A percentile compares a stretch with the other conserved stretches of the same genome.
phyloP scores from a whole-genome alignment of 2,888 invertebrate species.

The Nomada hirtipes region DNA sequence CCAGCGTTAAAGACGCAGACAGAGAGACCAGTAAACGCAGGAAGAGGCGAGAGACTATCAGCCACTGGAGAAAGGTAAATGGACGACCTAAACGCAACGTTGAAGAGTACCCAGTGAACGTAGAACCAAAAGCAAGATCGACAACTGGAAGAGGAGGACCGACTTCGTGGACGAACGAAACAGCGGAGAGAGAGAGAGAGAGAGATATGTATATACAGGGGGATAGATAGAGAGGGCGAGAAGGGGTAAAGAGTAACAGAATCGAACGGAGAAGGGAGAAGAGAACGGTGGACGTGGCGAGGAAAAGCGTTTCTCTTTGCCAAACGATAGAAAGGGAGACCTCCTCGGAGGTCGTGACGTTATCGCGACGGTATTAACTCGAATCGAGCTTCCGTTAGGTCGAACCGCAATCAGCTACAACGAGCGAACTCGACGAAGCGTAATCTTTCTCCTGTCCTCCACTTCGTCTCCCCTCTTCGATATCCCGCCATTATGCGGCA shows the following conservation, averaged over 20 bases:
- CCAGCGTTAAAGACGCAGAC: constrained; percentile 2
- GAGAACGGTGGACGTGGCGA: not conserved
- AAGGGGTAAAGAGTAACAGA: constrained; percentile 24
- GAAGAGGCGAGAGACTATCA: not conserved
- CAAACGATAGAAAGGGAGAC: constrained; percentile 30
- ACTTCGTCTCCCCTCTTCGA: constrained; percentile 31
- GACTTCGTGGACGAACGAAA: not conserved
- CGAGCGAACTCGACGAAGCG: constrained; percentile 67
- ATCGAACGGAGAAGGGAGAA: constrained; percentile 11
- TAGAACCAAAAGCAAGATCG: constrained; percentile 15
- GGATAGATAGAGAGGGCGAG: not conserved
- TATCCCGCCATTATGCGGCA: constrained; percentile 61
- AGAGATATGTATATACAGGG: not conserved
- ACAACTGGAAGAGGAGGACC: constrained; percentile 9
- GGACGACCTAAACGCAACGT: not conserved
- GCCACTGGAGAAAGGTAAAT: not conserved
- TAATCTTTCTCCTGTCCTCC: constrained; percentile 60
- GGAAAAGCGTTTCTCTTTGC: constrained; percentile 7
- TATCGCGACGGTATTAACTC: constrained; percentile 74
- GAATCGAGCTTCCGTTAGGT: constrained; percentile 73
- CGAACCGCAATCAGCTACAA: constrained; percentile 74
- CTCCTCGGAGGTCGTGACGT: constrained; percentile 64
- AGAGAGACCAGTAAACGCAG: not conserved
- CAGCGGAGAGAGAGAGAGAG: constrained; percentile 17
- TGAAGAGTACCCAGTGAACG: not conserved